Evolutionary conservation across 2,113 vertebrate genomes (phyloP).

Genomic region (Todiramphus chloris): DNA sequence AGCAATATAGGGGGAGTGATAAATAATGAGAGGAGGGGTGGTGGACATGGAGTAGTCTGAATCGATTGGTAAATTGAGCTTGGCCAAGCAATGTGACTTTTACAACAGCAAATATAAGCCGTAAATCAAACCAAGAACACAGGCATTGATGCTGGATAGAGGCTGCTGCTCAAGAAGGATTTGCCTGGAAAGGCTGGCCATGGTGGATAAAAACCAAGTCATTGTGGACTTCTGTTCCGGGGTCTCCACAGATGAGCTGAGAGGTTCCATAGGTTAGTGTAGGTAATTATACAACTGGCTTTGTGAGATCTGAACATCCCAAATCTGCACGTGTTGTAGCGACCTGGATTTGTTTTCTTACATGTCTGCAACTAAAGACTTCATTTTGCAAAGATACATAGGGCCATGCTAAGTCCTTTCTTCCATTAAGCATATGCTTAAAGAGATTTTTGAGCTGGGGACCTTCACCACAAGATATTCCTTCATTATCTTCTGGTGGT

Average conservation of each 20-base stretch:
- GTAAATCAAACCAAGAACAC: background rate
- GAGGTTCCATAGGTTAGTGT: background rate
- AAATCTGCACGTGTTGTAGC: background rate
- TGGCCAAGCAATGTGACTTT: background rate
- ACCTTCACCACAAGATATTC: background rate
- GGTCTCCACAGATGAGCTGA: background rate
- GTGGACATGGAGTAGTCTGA: background rate
- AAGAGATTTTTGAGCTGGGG: constrained; percentile 1
- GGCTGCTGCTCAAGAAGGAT: background rate
- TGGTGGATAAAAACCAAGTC: fast-evolving
- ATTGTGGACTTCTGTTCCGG: background rate
- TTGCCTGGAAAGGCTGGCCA: background rate
- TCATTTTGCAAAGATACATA: background rate
- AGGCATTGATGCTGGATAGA: background rate
- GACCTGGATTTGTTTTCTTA: background rate
- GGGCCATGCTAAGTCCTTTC: background rate
- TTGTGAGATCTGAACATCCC: background rate
- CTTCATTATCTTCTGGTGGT: background rate
- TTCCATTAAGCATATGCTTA: background rate
- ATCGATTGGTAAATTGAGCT: background rate
- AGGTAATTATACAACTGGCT: background rate
- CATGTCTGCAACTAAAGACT: background rate
- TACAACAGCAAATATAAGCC: background rate
- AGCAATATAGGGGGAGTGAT: background rate
- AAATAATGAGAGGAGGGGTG: background rate